Evolutionary conservation across 1,140 invertebrate genomes (phyloP), one percentile per base, ranked within the genome.

Genomic region (Lerema accius): DNA sequence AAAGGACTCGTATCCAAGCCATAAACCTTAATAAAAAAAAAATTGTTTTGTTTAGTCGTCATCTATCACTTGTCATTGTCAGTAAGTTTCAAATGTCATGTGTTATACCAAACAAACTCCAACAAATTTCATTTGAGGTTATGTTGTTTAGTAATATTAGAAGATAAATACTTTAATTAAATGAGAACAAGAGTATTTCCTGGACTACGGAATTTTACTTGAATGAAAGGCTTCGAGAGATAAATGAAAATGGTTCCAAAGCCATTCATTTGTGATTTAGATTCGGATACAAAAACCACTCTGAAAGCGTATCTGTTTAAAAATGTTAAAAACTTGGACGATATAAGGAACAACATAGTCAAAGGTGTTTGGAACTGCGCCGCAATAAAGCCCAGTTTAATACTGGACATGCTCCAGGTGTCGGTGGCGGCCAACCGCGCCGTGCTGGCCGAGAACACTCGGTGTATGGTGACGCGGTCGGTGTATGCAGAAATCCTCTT

Each of bases 401-500:
- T 96, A 63, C 69, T 92, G 3, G 93, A 95, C 84, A 88, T 92
- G 5, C 93, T 95, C 70, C 95, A 95, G 92, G 76, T 95, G 1
- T 85, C 90, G 2, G 91, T 95, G 0, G 94, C 95, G 3, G 93
- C 93, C 0, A 95, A 95, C 71, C 94, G 94, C 83, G 94, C 95
- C n/a, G 87, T 91, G 0, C 63, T 93, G 0, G 88, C 91, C 6
- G 84, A 92, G 50, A 92, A 92, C 59, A 78, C 81, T 7, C 75
- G 76, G 6, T 86, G 74, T 53, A 84, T 95, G 75, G 92, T 92
- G 0, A 95, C 95, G 1, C 93, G 92, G 71, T 93, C 86, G 26
- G 71, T 95, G 0, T 93, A 91, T 70, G 93, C 94, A 0, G 95
- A 96, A 89, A 92, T 95, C 26, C 72, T 96, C 23, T 96, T 93